These are phyloP conservation scores for Mya arenaria DNA, from an alignment of 1,140 invertebrate species.

Conservation along the genomic window DNA sequence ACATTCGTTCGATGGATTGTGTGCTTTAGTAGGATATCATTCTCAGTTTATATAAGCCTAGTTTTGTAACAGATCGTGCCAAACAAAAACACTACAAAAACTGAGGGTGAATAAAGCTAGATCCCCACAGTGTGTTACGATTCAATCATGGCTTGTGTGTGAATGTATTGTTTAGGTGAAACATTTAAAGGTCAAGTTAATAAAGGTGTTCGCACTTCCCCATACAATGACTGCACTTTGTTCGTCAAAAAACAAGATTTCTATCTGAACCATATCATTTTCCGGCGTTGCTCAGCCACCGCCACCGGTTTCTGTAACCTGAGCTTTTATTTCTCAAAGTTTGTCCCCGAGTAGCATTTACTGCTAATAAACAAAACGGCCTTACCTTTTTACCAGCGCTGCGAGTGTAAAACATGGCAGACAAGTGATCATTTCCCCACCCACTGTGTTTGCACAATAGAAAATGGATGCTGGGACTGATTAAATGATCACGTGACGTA, in stretches of 20 bases:
- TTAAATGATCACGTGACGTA: constrained; percentile 37
- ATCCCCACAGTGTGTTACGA: background rate
- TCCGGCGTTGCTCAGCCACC: background rate
- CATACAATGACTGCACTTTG: constrained; percentile 26
- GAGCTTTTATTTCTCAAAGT: constrained; percentile 15
- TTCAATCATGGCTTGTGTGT: constrained; percentile 1
- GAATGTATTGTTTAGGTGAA: background rate
- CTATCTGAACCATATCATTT: constrained; percentile 32
- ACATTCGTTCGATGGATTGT: too few relatives aligned
- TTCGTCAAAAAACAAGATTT: constrained; percentile 4
- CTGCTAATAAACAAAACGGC: constrained; percentile 43
- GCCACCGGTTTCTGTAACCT: background rate
- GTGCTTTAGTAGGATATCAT: too few relatives aligned
- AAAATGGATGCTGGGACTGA: constrained; percentile 31
- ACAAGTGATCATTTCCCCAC: constrained; percentile 11
- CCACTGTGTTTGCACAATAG: constrained; percentile 14
- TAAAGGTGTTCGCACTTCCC: background rate
- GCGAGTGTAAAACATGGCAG: constrained; percentile 29
- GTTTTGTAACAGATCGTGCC: too few relatives aligned
- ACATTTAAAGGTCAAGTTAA: background rate
- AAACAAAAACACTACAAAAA: background rate
- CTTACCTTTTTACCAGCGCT: constrained; percentile 13
- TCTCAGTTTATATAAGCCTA: too few relatives aligned
- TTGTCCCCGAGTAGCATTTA: constrained; percentile 34
- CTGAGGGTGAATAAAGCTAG: background rate